Conservation (phyloP, 2,888 invertebrate species). For the Nemotelus pantherinus region DNA sequence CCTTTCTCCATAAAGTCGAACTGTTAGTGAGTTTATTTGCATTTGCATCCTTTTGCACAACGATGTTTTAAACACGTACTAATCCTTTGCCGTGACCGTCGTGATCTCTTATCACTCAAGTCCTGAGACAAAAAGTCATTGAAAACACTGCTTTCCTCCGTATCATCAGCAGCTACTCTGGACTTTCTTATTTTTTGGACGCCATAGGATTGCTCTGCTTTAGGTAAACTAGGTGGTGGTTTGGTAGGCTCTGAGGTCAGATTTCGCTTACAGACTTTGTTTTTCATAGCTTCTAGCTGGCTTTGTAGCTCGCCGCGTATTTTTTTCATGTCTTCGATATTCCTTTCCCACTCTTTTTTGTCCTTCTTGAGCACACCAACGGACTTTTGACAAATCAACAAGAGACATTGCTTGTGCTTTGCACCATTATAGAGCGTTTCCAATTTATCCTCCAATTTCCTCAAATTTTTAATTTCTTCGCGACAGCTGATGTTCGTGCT, state of each 20-base stretch:
- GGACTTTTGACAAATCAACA: constrained; percentile 5
- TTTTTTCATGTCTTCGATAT: constrained; percentile 17
- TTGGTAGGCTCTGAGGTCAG: not conserved
- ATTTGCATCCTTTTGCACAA: too few species aligned
- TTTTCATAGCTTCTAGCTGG: not conserved
- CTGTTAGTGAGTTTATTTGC: too few species aligned
- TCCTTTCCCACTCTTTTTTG: constrained; percentile 5
- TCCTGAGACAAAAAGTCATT: not conserved
- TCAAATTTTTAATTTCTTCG: constrained; percentile 4
- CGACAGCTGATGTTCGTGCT: not conserved
- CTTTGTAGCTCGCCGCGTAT: constrained; percentile 6
- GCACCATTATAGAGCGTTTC: constrained; percentile 17
- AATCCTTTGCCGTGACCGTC: not conserved
- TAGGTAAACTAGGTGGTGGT: not conserved
- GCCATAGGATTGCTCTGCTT: too few species aligned
- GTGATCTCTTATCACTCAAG: not conserved
- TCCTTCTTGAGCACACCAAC: not conserved
- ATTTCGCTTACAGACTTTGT: not conserved
- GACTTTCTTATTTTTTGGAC: too few species aligned
- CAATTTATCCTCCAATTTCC: constrained; percentile 15
- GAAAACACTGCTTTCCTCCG: not conserved
- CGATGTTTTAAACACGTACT: too few species aligned
- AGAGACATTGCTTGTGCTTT: constrained; percentile 11
- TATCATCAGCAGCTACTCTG: not conserved
- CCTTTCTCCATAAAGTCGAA: too few species aligned